A percentile compares a stretch with the other conserved stretches of the same genome.
Evolutionary conservation across 1,140 invertebrate species (phyloP).

Genomic region (Orchesella cincta): DNA sequence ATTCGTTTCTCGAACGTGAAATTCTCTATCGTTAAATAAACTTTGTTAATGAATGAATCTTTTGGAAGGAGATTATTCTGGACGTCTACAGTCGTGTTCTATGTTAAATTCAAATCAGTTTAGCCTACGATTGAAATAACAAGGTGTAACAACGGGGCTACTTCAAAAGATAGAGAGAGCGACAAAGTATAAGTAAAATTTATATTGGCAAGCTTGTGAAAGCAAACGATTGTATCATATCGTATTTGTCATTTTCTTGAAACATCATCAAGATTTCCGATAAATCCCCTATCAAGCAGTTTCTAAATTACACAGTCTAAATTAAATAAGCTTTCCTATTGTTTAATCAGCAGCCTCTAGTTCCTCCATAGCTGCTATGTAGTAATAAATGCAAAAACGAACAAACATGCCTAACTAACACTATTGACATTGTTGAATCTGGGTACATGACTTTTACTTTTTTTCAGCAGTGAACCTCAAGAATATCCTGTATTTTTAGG

Average conservation of each 20-base stretch:
- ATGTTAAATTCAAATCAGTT: background rate
- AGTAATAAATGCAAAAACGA: background rate
- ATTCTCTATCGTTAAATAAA: background rate
- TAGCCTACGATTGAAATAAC: background rate
- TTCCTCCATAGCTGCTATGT: background rate
- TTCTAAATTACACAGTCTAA: background rate
- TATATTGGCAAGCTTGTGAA: background rate
- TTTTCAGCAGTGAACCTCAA: background rate
- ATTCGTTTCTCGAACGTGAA: background rate
- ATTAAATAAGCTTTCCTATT: background rate
- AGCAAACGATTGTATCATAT: too few relatives aligned
- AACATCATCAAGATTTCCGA: too few relatives aligned
- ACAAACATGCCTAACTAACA: background rate
- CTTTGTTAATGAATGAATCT: background rate
- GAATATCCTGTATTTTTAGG: background rate
- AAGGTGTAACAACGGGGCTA: background rate
- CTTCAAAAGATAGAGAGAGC: too few relatives aligned
- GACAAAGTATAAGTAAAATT: background rate
- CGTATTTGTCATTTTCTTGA: too few relatives aligned
- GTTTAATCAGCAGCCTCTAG: background rate
- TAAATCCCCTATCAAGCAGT: background rate
- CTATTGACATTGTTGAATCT: background rate
- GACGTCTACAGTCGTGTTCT: background rate
- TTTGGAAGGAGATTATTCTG: conserved; percentile 1
- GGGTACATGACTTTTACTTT: background rate